Evolutionary conservation across 2,888 invertebrate genomes (phyloP).

Genomic region (Dolichopus griseipennis): DNA sequence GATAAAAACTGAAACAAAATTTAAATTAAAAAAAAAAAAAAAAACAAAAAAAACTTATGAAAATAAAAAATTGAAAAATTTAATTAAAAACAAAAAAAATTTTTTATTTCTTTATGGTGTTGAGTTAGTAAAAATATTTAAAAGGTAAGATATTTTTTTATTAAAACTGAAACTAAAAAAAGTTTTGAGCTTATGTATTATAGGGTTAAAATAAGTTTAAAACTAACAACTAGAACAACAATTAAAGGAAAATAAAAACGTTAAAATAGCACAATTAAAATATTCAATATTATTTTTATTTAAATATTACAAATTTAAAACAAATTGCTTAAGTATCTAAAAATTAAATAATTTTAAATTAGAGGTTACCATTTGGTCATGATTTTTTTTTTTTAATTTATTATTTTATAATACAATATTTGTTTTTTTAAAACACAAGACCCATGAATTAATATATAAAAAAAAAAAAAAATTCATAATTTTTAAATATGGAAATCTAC

Average conservation of each 20-base stretch:
- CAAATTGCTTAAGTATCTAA: not conserved
- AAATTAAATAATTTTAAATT: not conserved
- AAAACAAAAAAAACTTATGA: not conserved
- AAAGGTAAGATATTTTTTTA: too few relatives aligned
- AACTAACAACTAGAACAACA: too few relatives aligned
- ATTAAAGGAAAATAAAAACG: not conserved
- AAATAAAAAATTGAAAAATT: slow-evolving; percentile 1
- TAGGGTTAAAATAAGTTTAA: too few relatives aligned
- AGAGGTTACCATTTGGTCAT: not conserved
- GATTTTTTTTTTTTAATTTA: not conserved
- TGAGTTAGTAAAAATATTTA: too few relatives aligned
- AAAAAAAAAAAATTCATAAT: not conserved
- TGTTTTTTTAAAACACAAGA: not conserved
- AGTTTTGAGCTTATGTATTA: too few relatives aligned
- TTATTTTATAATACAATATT: not conserved
- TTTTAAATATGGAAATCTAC: not conserved
- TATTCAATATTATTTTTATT: not conserved
- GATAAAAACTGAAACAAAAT: not conserved
- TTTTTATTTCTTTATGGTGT: not conserved
- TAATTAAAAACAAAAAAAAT: not conserved
- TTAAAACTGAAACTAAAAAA: too few relatives aligned
- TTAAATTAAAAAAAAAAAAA: not conserved
- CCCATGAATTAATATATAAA: too few relatives aligned
- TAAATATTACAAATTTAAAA: not conserved
- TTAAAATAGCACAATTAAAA: not conserved